A percentile compares a stretch with the other conserved stretches of the same genome.
Conservation (phyloP, 2,888 invertebrate species). For the Megamerina dolium region DNA sequence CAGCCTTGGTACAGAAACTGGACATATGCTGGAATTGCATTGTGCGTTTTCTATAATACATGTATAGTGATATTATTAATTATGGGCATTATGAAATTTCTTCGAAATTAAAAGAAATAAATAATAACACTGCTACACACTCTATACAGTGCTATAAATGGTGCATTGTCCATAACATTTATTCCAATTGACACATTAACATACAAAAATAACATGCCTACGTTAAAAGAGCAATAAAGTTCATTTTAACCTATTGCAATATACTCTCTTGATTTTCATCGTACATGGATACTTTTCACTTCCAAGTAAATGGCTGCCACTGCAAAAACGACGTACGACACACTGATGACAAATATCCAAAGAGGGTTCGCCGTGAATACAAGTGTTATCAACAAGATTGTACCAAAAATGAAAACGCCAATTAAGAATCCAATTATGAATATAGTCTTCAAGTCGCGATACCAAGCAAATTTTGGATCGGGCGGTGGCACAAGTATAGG, state of each 20-base stretch:
- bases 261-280: too few species aligned
- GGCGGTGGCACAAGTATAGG: conserved; percentile 23
- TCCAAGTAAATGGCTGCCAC: conserved; percentile 31
- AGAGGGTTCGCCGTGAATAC: conserved; percentile 32
- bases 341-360: conserved; percentile 25
- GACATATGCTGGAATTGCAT: conserved; percentile 6
- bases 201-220: too few species aligned
- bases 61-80: conserved; percentile 1
- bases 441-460: conserved; percentile 31
- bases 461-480: conserved; percentile 31
- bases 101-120: too few species aligned
- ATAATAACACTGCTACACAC: too few species aligned
- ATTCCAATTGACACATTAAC: not conserved
- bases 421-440: conserved; percentile 27
- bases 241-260: too few species aligned
- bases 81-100: not conserved
- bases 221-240: too few species aligned
- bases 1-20: conserved; percentile 6
- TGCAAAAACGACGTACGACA: conserved; percentile 28
- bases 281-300: conserved; percentile 34
- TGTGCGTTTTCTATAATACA: conserved; percentile 7
- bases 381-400: conserved; percentile 28
- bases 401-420: conserved; percentile 29
- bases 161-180: not conserved
- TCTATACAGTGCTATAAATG: not conserved